Base-by-base conservation (phyloP, 2,797 vertebrate genomes). In the Phaenicophaeus curvirostris region DNA sequence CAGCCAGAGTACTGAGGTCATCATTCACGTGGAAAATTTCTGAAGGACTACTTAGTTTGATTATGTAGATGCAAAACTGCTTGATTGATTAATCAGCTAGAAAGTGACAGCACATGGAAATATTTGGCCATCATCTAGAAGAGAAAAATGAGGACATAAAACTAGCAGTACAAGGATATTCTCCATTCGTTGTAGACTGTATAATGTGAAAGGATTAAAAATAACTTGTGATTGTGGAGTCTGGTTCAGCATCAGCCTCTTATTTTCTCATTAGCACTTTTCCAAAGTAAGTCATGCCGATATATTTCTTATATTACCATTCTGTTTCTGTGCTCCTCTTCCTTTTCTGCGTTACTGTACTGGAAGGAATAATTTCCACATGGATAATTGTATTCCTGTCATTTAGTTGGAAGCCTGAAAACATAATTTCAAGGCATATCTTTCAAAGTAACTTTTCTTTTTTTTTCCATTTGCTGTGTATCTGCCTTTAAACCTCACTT, bases 141-240 rank as follows among this genome's bases (percentile, higher is more conserved):
- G 31, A 91, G 65, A 65, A 89, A 88, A 92, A 77, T 30, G 53
- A 68, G 39, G 30, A 8, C 50, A 33, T 66, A 55, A 72, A 90
- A 65, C 31, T 44, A 76, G 33, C 31, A 28, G 12, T 57, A 66
- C 39, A 74, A 72, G 27, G n/a, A 16, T 72, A 61, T 75, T 72
- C 18, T 87, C 24, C 4, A 4, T 84, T 90, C 44, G 33, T 79
- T 92, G 37, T 33, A 37, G 28, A 30, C 2, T 35, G 21, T 53
- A 7, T 35, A 44, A 55, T 28, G 21, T 5, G 33, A 67, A 58
- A 77, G 16, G 46, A 55, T 84, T 84, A 44, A 62, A 84, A 84
- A 67, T 33, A 53, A 30, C 41, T 87, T 62, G 66, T 88, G 48
- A 51, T 78, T 62, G 28, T 62, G 57, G 62, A 54, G 61, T 13